phyloP scores from a whole-genome alignment of 2,113 vertebrate species.

The Ailuropoda melanoleuca region DNA sequence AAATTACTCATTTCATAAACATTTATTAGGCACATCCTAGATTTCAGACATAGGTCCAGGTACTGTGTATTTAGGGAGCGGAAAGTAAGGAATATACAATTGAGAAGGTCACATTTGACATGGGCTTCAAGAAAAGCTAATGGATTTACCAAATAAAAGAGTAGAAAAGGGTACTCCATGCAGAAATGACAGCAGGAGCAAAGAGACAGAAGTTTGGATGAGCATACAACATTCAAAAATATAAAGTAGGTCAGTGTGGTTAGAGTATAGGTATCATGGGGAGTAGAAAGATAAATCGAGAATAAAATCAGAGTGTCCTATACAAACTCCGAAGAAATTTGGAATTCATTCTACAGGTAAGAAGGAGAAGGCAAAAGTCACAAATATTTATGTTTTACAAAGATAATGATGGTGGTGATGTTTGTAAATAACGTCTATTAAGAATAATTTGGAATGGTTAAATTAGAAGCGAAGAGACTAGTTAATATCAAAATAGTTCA shows the following conservation, averaged over 20 bases:
- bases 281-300: not conserved
- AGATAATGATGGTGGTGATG: not conserved
- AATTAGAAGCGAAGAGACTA: not conserved
- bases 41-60: not conserved
- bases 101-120: slow-evolving; percentile 13
- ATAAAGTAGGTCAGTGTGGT: slow-evolving; percentile 24
- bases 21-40: not conserved
- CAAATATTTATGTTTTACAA: not conserved
- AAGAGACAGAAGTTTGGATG: slow-evolving; percentile 18
- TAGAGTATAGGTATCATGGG: not conserved
- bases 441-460: not conserved
- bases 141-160: slow-evolving; percentile 25
- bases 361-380: not conserved
- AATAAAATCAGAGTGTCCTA: not conserved
- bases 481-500: not conserved
- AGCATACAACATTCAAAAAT: slow-evolving; percentile 24
- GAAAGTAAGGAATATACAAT: not conserved
- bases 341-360: not conserved
- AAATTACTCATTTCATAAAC: not conserved
- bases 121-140: not conserved
- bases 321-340: not conserved
- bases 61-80: not conserved
- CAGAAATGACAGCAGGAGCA: not conserved
- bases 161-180: not conserved
- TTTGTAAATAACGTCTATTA: not conserved